These are phyloP conservation scores for Chunga burmeisteri DNA, from an alignment of 2,113 vertebrate species.

Conservation along the genomic window DNA sequence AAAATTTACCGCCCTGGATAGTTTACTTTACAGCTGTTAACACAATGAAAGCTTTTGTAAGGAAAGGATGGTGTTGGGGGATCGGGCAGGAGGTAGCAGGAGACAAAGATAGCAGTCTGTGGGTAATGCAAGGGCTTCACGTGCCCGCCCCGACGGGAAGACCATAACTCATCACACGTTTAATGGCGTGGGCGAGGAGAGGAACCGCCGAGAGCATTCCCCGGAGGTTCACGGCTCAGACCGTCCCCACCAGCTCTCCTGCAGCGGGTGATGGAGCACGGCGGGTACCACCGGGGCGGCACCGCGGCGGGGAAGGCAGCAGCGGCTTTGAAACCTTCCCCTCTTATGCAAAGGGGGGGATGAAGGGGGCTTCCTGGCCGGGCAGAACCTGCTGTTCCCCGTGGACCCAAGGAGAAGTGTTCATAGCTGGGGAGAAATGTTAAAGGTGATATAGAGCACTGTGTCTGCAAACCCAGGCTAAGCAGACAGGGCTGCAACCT, in stretches of 20 bases:
- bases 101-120: neutral
- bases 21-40: slow-evolving; percentile 27
- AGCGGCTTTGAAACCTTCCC: neutral
- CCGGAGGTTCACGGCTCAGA: neutral
- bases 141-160: neutral
- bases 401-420: neutral
- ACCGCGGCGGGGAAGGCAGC: neutral
- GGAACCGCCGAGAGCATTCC: neutral
- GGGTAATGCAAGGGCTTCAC: neutral
- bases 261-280: neutral
- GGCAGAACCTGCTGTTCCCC: neutral
- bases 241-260: neutral
- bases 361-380: neutral
- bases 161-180: neutral
- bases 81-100: neutral
- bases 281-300: neutral
- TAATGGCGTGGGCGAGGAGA: neutral
- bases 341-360: neutral
- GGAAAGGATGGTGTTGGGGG: neutral
- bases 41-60: slow-evolving; percentile 7
- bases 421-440: neutral
- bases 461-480: neutral
- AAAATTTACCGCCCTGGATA: slow-evolving; percentile 26
- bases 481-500: neutral
- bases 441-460: neutral